Evolutionary conservation across 1,140 invertebrate genomes (phyloP).

Genomic region (Chlorops oryzae): DNA sequence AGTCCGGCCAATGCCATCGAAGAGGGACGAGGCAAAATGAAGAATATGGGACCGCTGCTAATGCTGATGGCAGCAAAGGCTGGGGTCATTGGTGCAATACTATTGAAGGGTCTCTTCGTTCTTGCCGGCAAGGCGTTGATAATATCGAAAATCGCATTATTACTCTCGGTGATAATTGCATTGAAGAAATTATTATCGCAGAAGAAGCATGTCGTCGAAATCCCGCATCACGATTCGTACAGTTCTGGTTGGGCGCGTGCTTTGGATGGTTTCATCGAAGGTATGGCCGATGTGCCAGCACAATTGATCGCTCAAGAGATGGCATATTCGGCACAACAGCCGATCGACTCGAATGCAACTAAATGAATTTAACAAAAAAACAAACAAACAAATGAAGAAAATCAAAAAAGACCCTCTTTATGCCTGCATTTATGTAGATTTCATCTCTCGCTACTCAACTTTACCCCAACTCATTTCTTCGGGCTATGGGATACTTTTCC

Average conservation of each 20-base stretch:
- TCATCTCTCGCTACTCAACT: too few species aligned
- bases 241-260: conserved; percentile 57
- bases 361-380: too few species aligned
- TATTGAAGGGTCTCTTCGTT: conserved; percentile 73
- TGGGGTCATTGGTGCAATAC: conserved; percentile 68
- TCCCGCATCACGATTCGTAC: conserved; percentile 56
- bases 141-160: conserved; percentile 72
- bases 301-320: conserved; percentile 49
- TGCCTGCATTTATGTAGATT: too few species aligned
- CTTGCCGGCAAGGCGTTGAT: conserved; percentile 76
- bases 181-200: conserved; percentile 72
- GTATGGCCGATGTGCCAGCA: conserved; percentile 38
- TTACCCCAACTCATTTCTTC: too few species aligned
- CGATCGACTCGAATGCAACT: too few species aligned
- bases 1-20: conserved; percentile 53
- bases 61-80: conserved; percentile 72
- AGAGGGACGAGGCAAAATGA: conserved; percentile 64
- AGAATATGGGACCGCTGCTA: conserved; percentile 66
- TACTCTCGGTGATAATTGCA: conserved; percentile 71
- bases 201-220: conserved; percentile 70
- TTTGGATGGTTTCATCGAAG: conserved; percentile 50
- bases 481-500: too few species aligned
- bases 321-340: conserved; percentile 59
- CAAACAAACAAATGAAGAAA: too few species aligned
- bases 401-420: too few species aligned